Percentiles rank a stretch among this genome's conserved stretches.
phyloP scores from a whole-genome alignment of 1,140 invertebrate species.

The Luehdorfia chinensis region DNA sequence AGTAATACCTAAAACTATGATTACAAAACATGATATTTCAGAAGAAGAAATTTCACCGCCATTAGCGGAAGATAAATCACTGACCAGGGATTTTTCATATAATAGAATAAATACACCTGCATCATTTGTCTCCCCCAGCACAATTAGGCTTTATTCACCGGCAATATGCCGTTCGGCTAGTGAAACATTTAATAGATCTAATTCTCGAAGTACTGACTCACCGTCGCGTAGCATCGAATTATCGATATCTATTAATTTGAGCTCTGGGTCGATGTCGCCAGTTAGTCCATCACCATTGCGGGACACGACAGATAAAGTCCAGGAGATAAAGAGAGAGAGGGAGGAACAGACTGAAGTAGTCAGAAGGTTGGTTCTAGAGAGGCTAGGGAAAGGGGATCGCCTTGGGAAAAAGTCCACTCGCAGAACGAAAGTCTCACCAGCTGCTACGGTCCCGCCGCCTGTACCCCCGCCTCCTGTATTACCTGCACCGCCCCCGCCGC shows the following conservation, averaged over 20 bases:
- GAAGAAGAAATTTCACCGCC: conserved; percentile 38
- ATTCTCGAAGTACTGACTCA: conserved; percentile 29
- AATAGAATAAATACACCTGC: conserved; percentile 28
- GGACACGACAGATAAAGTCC: conserved; percentile 49
- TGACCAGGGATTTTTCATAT: conserved; percentile 33
- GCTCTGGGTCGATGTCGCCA: conserved; percentile 42
- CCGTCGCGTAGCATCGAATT: conserved; percentile 31
- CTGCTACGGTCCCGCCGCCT: conserved; percentile 2
- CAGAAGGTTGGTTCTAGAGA: conserved; percentile 48
- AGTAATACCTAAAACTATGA: conserved; percentile 17
- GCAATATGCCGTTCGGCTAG: conserved; percentile 57
- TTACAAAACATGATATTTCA: conserved; percentile 23
- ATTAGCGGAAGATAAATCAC: conserved; percentile 41
- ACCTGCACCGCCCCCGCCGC: conserved; percentile 28
- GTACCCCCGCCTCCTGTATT: conserved; percentile 38
- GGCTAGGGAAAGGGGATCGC: conserved; percentile 40
- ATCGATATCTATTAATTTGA: conserved; percentile 34
- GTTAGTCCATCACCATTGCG: conserved; percentile 30
- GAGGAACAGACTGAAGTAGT: conserved; percentile 66
- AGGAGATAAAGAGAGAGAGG: conserved; percentile 55
- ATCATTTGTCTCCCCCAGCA: conserved; percentile 27
- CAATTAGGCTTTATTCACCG: conserved; percentile 48
- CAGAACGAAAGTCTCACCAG: conserved; percentile 30
- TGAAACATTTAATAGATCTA: conserved; percentile 43
- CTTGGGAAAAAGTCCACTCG: conserved; percentile 35